These are phyloP conservation scores for Prionailurus bengalensis DNA, from an alignment of 2,113 vertebrate genomes.

Conservation along the genomic window DNA sequence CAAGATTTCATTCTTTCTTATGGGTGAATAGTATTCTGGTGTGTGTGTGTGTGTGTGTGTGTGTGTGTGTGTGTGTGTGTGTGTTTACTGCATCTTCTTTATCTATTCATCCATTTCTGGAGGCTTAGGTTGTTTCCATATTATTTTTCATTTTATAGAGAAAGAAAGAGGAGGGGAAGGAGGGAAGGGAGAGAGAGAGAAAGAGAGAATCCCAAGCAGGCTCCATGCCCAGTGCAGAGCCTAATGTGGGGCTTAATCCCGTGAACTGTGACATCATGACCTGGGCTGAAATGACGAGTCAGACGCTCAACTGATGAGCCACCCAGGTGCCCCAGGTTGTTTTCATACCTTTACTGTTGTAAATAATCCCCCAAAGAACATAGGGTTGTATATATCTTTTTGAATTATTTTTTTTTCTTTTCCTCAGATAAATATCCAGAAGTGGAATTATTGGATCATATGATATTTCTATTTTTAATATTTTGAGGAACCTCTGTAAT, in stretches of 20 bases:
- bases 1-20: neutral
- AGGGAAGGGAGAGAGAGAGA: no score
- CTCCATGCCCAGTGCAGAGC: no score
- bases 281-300: no score
- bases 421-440: neutral
- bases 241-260: no score
- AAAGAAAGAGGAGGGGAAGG: no score
- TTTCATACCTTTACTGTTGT: neutral
- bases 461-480: neutral
- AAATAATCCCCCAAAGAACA: neutral
- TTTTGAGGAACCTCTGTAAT: neutral
- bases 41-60: no score
- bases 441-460: neutral
- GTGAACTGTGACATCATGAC: no score
- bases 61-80: no score
- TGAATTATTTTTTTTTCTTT: neutral
- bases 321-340: neutral
- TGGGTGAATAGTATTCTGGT: neutral
- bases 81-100: no score
- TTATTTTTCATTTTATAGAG: no score
- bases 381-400: neutral
- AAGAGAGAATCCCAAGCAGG: no score
- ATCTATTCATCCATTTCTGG: neutral
- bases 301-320: no score
- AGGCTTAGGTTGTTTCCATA: neutral